Evolutionary conservation across 2,888 invertebrate genomes (phyloP), one percentile per base, ranked within the genome.

Genomic region (Machimus atricapillus): DNA sequence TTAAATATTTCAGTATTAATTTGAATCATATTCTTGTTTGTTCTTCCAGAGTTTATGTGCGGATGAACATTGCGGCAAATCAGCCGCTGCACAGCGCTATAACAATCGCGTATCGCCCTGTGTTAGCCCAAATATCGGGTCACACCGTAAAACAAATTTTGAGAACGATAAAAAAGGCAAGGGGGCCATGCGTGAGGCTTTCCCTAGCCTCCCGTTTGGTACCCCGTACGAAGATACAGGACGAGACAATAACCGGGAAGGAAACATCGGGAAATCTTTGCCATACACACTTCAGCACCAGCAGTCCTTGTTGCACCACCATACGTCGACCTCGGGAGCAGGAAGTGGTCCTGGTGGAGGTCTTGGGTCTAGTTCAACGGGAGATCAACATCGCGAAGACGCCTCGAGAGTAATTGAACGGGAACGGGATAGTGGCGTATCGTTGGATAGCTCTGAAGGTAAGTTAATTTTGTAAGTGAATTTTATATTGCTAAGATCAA

Each of bases 111-210:
- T 86, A 86, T 87, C 89, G 58, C 87, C 87, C 78, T 79, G 87
- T 81, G 73, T 81, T 78, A 87, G 87, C 86, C 88, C 88, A 87
- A 88, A 87, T 89, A 87, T 89, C 86, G 88, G 88, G 85, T 52
- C 88, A 76, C 87, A 86, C 56, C 87, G 87, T 87, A 88, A 88
- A 87, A 74, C 88, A 87, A 87, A 87, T 78, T 86, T 87, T 88
- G 89, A 88, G 87, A 89, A 88, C 88, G 88, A 86, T 87, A 82
- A 88, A 77, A 89, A 88, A 87, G 86, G 82, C 86, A 88, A 88
- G 89, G 89, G 89, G 89, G 88, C 89, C 89, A 89, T 89, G 89
- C 89, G 89, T 89, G 89, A 89, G 89, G 89, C 89, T 89, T 89
- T 89, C 85, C 89, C 89, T 79, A 88, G 89, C 89, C 89, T 89